phyloP scores from a whole-genome alignment of 2,113 vertebrate genomes.

The Dasyurus viverrinus region DNA sequence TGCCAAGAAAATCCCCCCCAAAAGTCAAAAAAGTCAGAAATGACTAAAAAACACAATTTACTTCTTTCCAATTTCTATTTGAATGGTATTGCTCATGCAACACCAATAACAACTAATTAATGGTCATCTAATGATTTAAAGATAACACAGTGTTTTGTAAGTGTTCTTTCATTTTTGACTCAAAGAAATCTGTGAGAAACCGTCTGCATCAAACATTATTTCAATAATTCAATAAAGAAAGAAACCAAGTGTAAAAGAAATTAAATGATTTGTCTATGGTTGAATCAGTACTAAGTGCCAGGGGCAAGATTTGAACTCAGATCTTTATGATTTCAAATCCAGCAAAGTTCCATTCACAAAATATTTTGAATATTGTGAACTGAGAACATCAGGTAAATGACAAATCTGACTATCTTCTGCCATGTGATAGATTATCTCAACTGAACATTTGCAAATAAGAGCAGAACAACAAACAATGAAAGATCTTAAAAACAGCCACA shows the following conservation, averaged over 20 bases:
- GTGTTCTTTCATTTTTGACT: not conserved
- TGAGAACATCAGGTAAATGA: not conserved
- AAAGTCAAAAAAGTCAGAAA: not conserved
- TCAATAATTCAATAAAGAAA: not conserved
- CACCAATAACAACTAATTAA: not conserved
- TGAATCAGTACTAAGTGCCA: not conserved
- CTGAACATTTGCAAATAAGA: not conserved
- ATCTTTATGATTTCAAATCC: not conserved
- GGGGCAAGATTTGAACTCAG: constrained; percentile 2
- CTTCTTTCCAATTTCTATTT: not conserved
- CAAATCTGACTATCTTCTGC: not conserved
- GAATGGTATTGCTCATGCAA: not conserved
- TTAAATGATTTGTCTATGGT: not conserved
- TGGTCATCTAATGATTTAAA: not conserved
- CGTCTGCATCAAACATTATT: not conserved
- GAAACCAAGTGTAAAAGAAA: not conserved
- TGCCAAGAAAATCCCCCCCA: not conserved
- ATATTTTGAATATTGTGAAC: not conserved
- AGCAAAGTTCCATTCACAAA: not conserved
- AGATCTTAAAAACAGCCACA: not conserved
- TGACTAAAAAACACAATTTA: not conserved
- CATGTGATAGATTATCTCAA: not conserved
- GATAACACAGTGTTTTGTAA: not conserved
- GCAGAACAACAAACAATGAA: not conserved
- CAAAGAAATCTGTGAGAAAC: not conserved